Evolutionary conservation across 2,113 vertebrate genomes (phyloP), one percentile per base, ranked within the genome.

Genomic region (Eretmochelys imbricata): DNA sequence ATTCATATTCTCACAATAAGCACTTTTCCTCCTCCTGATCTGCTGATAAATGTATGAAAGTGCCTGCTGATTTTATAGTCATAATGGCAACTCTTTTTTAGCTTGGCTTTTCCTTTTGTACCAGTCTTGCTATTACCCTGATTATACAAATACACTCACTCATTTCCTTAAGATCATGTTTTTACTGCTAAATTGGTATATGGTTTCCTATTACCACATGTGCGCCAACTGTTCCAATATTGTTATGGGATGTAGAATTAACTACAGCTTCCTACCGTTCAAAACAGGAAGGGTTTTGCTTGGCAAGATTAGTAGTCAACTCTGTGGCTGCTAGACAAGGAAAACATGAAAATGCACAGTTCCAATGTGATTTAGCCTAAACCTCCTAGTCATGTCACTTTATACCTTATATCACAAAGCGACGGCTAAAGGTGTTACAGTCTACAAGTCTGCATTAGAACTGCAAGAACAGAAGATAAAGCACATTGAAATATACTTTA

Each of bases 1-100:
- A 29, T 62, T 82, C 6, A 24, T 17, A 51, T 14, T 80, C 5
- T 80, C 0, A 0, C 24, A 16, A 42, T 53, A 80, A 20, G 57
- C 0, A 27, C 0, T 59, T 82, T 78, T 76, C 19, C n/a, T 57
- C 10, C 42, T 16, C 20, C 35, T 76, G 65, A 49, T 76, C 55
- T 51, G 22, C 24, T 83, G 29, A 57, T 16, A 79, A 79, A 57
- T 27, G 42, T 53, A 69, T 87, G 5, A n/a, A 90, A 48, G 1
- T 16, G 14, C 5, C 3, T 54, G 4, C 54, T 84, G 31, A 55
- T 89, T 95, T 89, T 89, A 6, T 53, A 75, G 76, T 1, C 6
- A 42, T 46, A 29, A 69, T 1, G 6, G 3, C 7, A 85, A 59
- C 16, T 3, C 16, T 11, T 82, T 85, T 24, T 20, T 22, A 29